Evolutionary conservation across 2,888 invertebrate genomes (phyloP).

Genomic region (Calliopum simillimum): DNA sequence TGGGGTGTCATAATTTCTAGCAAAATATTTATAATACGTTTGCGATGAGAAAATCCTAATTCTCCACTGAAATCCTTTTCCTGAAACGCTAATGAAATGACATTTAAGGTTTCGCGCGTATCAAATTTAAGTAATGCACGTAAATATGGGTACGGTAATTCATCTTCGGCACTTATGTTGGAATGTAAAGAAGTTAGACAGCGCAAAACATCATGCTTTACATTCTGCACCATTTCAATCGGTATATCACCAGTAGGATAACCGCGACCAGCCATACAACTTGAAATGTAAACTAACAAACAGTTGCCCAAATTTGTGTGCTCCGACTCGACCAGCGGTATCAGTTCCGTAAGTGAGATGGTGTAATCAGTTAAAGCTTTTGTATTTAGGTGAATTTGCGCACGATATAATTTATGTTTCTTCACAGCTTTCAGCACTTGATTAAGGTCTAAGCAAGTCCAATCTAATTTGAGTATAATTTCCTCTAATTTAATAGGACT

Average conservation of each 20-base stretch:
- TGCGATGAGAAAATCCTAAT: slow-evolving; percentile 77
- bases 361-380: slow-evolving; percentile 81
- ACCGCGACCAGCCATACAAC: slow-evolving; percentile 87
- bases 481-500: slow-evolving; percentile 75
- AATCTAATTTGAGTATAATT: slow-evolving; percentile 78
- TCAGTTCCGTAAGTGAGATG: slow-evolving; percentile 77
- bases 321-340: slow-evolving; percentile 69
- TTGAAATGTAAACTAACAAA: slow-evolving; percentile 85
- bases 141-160: slow-evolving; percentile 78
- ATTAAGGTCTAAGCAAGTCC: slow-evolving; percentile 81
- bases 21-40: slow-evolving; percentile 82
- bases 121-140: slow-evolving; percentile 84
- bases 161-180: slow-evolving; percentile 72
- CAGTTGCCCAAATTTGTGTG: slow-evolving; percentile 79
- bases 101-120: slow-evolving; percentile 86
- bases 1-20: slow-evolving; percentile 78
- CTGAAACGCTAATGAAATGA: slow-evolving; percentile 85
- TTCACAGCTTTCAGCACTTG: slow-evolving; percentile 70
- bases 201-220: slow-evolving; percentile 79
- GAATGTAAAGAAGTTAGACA: slow-evolving; percentile 79
- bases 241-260: slow-evolving; percentile 83
- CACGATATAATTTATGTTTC: slow-evolving; percentile 62
- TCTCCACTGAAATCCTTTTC: slow-evolving; percentile 82
- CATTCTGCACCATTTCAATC: slow-evolving; percentile 72
- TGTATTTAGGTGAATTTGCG: slow-evolving; percentile 78